A percentile compares a stretch with the other conserved stretches of the same genome.
Evolutionary conservation across 1,140 invertebrate genomes (phyloP).

Genomic region (Telenomus remus): DNA sequence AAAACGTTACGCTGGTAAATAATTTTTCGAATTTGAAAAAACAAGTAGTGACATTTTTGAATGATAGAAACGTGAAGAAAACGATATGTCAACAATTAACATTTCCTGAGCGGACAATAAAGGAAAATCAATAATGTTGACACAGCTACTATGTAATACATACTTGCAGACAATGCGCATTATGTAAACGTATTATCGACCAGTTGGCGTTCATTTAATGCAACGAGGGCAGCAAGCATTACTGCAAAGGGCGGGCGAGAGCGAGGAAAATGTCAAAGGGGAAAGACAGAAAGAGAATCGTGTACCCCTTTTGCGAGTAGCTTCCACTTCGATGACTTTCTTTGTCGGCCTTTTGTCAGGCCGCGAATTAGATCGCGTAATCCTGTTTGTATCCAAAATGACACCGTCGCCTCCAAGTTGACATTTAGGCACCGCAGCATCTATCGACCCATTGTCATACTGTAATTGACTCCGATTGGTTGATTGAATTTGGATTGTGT

Average conservation of each 20-base stretch:
- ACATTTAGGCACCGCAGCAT: conserved; percentile 68
- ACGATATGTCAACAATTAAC: no score
- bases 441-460: conserved; percentile 66
- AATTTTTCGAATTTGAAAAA: no score
- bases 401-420: conserved; percentile 72
- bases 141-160: conserved; percentile 46
- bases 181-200: conserved; percentile 57
- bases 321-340: conserved; percentile 64
- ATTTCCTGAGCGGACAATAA: no score
- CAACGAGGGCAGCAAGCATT: conserved; percentile 55
- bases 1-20: no score
- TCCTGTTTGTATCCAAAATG: conserved; percentile 74
- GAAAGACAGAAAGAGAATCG: conserved; percentile 51
- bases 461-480: conserved; percentile 76
- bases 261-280: conserved; percentile 54
- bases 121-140: conserved; percentile 41
- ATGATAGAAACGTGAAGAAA: neutral
- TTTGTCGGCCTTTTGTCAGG: conserved; percentile 72
- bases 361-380: conserved; percentile 75
- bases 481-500: conserved; percentile 74
- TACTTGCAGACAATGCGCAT: conserved; percentile 42
- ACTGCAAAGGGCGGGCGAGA: conserved; percentile 44
- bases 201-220: conserved; percentile 57
- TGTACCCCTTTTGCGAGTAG: conserved; percentile 54
- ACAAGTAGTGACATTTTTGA: no score